These are phyloP conservation scores for Tamandua tetradactyla DNA, from an alignment of 2,797 vertebrate genomes.

Conservation along the genomic window DNA sequence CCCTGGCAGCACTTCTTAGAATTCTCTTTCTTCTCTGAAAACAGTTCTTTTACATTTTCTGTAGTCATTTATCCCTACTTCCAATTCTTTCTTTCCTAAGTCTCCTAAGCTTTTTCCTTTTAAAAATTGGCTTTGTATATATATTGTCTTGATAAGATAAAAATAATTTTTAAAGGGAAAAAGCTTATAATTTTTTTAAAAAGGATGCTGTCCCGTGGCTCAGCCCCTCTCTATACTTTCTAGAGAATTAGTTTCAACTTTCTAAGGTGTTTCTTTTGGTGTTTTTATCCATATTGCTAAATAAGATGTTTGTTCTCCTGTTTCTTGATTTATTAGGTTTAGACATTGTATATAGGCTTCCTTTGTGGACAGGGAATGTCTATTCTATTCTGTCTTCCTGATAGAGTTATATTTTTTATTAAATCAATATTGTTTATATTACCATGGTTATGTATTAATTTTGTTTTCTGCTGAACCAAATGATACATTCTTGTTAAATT, in stretches of 20 bases:
- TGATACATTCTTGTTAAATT: not conserved
- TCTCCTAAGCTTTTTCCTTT: slow-evolving; percentile 29
- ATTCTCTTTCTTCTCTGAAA: not conserved
- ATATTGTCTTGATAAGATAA: too few relatives aligned
- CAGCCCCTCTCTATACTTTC: not conserved
- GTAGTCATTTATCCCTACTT: not conserved
- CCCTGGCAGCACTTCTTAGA: not conserved
- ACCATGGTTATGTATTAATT: not conserved
- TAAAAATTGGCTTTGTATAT: not conserved
- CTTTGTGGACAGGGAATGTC: not conserved
- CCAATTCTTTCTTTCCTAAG: not conserved
- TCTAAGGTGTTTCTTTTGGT: not conserved
- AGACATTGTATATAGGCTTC: not conserved
- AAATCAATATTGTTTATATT: not conserved
- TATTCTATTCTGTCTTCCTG: not conserved
- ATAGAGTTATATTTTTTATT: not conserved
- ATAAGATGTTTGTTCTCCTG: not conserved
- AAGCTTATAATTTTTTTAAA: not conserved
- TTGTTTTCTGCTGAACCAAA: not conserved
- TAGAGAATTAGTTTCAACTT: not conserved
- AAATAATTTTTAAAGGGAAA: too few relatives aligned
- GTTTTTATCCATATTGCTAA: not conserved
- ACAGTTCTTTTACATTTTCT: not conserved
- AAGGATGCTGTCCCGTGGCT: not conserved
- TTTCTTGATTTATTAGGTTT: slow-evolving; percentile 7